phyloP scores from a whole-genome alignment of 2,113 vertebrate genomes.

The Heteronetta atricapilla region DNA sequence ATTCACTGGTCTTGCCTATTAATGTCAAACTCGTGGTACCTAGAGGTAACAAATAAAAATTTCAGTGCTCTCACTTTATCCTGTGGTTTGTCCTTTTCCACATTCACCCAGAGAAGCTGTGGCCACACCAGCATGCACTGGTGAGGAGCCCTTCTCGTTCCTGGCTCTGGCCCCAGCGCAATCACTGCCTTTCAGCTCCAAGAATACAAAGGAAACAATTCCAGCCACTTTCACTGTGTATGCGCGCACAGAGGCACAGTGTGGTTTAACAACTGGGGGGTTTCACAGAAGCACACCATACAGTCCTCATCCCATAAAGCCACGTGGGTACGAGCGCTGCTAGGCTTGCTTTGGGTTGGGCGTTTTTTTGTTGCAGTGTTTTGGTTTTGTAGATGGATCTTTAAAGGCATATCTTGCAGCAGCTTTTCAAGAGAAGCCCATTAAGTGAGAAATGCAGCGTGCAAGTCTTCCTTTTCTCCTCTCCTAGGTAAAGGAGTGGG shows the following conservation, averaged over 20 bases:
- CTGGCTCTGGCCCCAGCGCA: rapidly evolving
- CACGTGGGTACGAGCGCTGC: rapidly evolving
- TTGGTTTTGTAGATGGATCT: not conserved
- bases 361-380: not conserved
- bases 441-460: rapidly evolving
- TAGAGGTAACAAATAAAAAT: constrained; percentile 79
- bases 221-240: not conserved
- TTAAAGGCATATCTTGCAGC: not conserved
- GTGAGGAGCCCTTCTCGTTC: not conserved
- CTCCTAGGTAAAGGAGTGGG: not conserved
- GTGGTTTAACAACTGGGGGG: not conserved
- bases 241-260: not conserved
- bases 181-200: not conserved
- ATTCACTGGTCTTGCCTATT: constrained; percentile 77
- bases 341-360: not conserved
- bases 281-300: not conserved
- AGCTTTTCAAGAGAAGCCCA: not conserved
- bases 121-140: not conserved
- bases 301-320: not conserved
- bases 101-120: rapidly evolving
- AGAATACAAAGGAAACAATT: not conserved
- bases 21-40: constrained; percentile 74
- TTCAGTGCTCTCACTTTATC: constrained; percentile 71
- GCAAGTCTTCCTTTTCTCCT: not conserved
- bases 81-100: constrained; percentile 48